Percentiles rank a stretch among this genome's conserved stretches.
Conservation (phyloP, 2,113 vertebrate species). For the Irena cyanogastra region DNA sequence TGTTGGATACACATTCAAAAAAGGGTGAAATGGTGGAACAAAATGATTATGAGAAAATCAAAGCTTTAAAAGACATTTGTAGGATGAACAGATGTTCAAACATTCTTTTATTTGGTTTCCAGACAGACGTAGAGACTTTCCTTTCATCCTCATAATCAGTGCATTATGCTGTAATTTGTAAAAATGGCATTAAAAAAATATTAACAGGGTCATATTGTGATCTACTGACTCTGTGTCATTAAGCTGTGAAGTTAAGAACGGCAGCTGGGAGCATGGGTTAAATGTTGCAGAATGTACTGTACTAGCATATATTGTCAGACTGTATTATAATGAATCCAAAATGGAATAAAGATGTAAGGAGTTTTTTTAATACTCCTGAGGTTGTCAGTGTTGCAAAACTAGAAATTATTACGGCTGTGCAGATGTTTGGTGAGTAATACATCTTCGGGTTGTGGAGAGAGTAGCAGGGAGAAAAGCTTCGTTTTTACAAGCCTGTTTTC, state of each 20-base stretch:
- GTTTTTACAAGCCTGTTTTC: conserved; percentile 44
- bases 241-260: conserved; percentile 38
- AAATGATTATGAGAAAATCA: conserved; percentile 59
- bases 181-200: conserved; percentile 72
- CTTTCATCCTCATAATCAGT: conserved; percentile 70
- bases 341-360: conserved; percentile 47
- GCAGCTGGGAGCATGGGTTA: conserved; percentile 47
- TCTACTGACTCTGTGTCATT: conserved; percentile 56
- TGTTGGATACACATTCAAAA: conserved; percentile 57
- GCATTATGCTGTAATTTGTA: conserved; percentile 73
- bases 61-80: conserved; percentile 67
- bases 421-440: conserved; percentile 30
- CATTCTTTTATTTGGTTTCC: conserved; percentile 66
- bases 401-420: background rate
- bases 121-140: conserved; percentile 57
- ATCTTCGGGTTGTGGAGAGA: background rate
- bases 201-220: conserved; percentile 61
- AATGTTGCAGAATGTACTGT: conserved; percentile 43
- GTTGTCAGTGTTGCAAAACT: conserved; percentile 26
- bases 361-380: background rate
- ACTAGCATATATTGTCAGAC: background rate
- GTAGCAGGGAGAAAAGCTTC: background rate
- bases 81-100: conserved; percentile 63
- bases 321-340: background rate
- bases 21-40: conserved; percentile 59